Evolutionary conservation across 2,797 vertebrate genomes (phyloP).

Genomic region (Falco columbarius): DNA sequence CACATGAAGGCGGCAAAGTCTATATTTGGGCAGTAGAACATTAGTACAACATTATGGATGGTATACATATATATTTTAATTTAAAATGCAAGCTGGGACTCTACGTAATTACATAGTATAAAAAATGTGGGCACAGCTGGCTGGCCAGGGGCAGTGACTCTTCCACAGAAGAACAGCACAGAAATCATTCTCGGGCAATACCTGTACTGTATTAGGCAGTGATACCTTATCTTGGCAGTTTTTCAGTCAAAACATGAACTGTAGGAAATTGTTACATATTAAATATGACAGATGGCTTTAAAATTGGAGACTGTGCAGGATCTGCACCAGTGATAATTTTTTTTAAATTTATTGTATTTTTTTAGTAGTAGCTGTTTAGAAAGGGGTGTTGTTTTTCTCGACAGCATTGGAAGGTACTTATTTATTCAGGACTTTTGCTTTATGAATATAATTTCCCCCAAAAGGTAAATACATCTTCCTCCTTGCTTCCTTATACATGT

Average conservation of each 20-base stretch:
- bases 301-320: neutral
- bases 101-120: neutral
- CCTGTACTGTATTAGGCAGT: neutral
- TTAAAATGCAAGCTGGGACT: neutral
- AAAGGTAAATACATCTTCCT: neutral
- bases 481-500: neutral
- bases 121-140: neutral
- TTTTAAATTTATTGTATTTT: neutral
- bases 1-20: neutral
- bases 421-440: neutral
- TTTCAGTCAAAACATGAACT: neutral
- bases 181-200: neutral
- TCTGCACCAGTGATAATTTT: neutral
- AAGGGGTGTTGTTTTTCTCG: neutral
- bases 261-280: neutral
- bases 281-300: neutral
- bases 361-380: neutral
- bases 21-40: neutral
- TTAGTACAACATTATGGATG: neutral
- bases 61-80: neutral
- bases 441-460: neutral
- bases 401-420: neutral
- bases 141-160: neutral
- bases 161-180: neutral
- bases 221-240: neutral